phyloP scores from a whole-genome alignment of 2,888 invertebrate species.

The Agonopterix subpropinquella region DNA sequence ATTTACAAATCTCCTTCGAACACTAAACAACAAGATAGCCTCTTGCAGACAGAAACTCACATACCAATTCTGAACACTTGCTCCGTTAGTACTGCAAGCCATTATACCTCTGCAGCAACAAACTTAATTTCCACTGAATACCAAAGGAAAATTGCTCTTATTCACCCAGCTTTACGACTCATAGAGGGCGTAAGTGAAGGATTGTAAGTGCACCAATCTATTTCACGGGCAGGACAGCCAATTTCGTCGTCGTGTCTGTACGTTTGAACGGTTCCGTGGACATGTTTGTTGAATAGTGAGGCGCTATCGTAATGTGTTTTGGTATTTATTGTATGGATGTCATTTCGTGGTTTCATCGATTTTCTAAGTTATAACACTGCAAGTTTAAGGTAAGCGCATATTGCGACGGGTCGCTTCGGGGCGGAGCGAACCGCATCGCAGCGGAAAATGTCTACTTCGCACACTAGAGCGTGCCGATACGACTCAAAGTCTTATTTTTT shows the following conservation, averaged over 20 bases:
- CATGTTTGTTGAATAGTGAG: constrained; percentile 17
- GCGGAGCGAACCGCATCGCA: no score
- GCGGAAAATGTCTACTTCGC: no score
- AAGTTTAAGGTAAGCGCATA: no score
- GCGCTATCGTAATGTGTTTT: constrained; percentile 4
- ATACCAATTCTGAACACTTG: constrained; percentile 16
- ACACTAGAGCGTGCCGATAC: no score
- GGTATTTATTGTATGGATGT: not conserved
- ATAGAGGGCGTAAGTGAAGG: constrained; percentile 4
- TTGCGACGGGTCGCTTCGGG: no score
- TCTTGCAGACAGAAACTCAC: constrained; percentile 12
- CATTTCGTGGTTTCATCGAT: not conserved
- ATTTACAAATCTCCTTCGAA: not conserved
- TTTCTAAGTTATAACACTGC: no score
- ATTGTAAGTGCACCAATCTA: constrained; percentile 40
- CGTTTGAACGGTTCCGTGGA: constrained; percentile 24
- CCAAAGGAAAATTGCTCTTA: constrained; percentile 19
- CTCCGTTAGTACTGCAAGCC: constrained; percentile 18
- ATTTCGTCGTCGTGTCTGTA: constrained; percentile 41
- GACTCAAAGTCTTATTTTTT: no score
- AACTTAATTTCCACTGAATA: not conserved
- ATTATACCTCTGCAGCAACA: constrained; percentile 28
- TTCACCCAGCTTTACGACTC: constrained; percentile 9
- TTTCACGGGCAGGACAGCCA: constrained; percentile 49
- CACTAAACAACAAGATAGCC: constrained; percentile 1